Base-by-base conservation (phyloP, 2,888 invertebrate genomes). In the Gandaritis pyraliata region DNA sequence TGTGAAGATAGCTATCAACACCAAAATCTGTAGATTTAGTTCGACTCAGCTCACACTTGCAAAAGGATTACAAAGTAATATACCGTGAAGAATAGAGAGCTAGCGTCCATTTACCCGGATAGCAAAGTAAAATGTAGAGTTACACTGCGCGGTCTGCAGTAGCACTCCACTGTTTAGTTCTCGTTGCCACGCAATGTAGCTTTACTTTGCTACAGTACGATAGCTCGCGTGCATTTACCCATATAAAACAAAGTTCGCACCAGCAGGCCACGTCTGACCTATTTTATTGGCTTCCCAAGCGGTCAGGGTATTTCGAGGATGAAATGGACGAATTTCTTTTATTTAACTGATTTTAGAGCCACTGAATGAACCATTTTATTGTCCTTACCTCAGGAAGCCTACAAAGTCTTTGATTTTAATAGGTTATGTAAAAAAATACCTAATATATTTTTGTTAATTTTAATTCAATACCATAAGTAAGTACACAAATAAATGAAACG, bases 231-330 rank as follows among this genome's bases (percentile, higher is more conserved):
- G 54, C 50, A 58, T 64, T 63, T 66, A 70, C 64, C 68, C 60
- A 69, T 70, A 69, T 76, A 74, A 74, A 77, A 74, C 72, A 74
- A 72, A 74, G 69, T 74, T 72, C 62, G 39, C 71, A 65, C 68
- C 61, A 49, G 68, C 69, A 69, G 61, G 65, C 61, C 73, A 72
- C 75, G 77, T 75, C 70, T 65, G 64, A 66, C 69, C 75, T 78
- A 77, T 62, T 80, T 78, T 80, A 80, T 80, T 72, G 72, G 69
- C 53, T 39, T 46, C 38, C 54, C 38, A n/a, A 64, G 57, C 43
- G 53, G 54, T 56, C 54, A 54, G 41, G 29, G 29, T 13, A 39
- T 61, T 60, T 50, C 23, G 15, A n/a, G 3, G 43, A 36, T 39
- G 56, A 57, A 64, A 58, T 51, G 30, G 15, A 15, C 11, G 1